Evolutionary conservation across 2,797 vertebrate genomes (phyloP), one percentile per base, ranked within the genome.

Genomic region (Lateolabrax maculatus): DNA sequence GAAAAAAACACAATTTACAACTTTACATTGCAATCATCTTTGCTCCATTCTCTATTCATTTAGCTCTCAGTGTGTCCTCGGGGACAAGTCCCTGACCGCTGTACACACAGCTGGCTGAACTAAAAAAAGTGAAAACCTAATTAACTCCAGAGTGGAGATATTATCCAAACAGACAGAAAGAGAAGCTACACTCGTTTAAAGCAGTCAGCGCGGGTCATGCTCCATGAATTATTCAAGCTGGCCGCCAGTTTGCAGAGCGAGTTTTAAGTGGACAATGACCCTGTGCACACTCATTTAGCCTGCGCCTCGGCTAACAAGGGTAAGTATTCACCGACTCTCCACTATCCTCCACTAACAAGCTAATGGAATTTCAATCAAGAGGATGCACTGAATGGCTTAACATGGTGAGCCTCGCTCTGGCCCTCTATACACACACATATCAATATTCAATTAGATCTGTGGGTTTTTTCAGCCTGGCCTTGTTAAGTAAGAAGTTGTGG

Each of bases 361-460:
- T 96, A 94, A 95, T 95, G 93, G 94, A 95, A 94, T 95, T 94
- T 89, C 93, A 95, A 93, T 94, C 93, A 94, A 94, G 93, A 93
- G 92, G 91, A 93, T 92, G 90, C 88, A 81, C 86, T 86, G 92
- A 91, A 92, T 90, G 90, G 88, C 89, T 93, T 89, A 93, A 91
- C 90, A 89, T 84, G 86, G 72, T 64, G 62, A 87, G 88, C 81
- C 83, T 87, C 62, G 69, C 89, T 78, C 85, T 88, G 75, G 84
- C 80, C 83, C 70, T 80, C 81, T 71, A 78, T 51, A 75, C 77
- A 80, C 75, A 91, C 81, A 92, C 84, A 89, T 91, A 94, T 94
- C 91, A 93, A 93, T 92, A 95, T 93, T 94, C 94, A 95, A 94
- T 93, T 93, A 94, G 91, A 87, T 92, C 81, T 82, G 91, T 86